Percentiles rank a stretch among this genome's conserved stretches.
These are phyloP conservation scores for Pristionchus arcanus DNA, from an alignment of 2,888 invertebrate genomes.

Conservation along the genomic window DNA sequence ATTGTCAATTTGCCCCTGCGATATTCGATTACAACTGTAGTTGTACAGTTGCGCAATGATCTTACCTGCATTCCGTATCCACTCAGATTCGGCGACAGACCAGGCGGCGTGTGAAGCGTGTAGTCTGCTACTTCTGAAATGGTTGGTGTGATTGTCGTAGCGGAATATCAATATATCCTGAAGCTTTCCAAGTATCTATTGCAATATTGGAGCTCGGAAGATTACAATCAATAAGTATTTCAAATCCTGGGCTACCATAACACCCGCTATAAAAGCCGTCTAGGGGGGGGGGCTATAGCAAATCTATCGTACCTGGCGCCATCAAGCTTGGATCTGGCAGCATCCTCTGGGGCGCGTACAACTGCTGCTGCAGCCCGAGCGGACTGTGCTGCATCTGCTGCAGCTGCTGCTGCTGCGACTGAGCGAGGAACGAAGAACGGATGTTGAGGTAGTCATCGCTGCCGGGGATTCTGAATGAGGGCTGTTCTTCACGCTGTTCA, in stretches of 20 bases:
- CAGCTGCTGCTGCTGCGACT: background rate
- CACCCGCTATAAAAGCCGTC: too few species aligned
- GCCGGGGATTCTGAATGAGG: constrained; percentile 72
- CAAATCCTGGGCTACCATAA: too few species aligned
- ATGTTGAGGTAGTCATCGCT: constrained; percentile 78
- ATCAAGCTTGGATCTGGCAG: constrained; percentile 49
- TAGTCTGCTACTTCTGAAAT: constrained; percentile 15
- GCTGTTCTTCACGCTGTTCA: background rate
- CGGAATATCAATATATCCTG: too few species aligned
- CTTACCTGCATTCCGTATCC: constrained; percentile 21
- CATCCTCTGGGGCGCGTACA: constrained; percentile 29
- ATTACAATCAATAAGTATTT: too few species aligned
- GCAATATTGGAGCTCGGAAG: too few species aligned
- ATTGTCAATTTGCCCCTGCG: too few species aligned
- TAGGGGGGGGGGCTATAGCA: too few species aligned
- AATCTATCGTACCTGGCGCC: background rate
- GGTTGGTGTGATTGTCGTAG: too few species aligned
- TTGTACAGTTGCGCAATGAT: too few species aligned
- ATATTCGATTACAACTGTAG: too few species aligned
- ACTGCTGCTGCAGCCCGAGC: background rate
- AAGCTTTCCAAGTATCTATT: too few species aligned
- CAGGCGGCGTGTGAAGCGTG: constrained; percentile 32
- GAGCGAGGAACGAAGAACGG: constrained; percentile 53
- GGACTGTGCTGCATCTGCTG: constrained; percentile 10
- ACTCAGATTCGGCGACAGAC: background rate